Evolutionary conservation across 2,113 vertebrate species (phyloP), one percentile per base, ranked within the genome.

Genomic region (Dicrurus megarhynchus): DNA sequence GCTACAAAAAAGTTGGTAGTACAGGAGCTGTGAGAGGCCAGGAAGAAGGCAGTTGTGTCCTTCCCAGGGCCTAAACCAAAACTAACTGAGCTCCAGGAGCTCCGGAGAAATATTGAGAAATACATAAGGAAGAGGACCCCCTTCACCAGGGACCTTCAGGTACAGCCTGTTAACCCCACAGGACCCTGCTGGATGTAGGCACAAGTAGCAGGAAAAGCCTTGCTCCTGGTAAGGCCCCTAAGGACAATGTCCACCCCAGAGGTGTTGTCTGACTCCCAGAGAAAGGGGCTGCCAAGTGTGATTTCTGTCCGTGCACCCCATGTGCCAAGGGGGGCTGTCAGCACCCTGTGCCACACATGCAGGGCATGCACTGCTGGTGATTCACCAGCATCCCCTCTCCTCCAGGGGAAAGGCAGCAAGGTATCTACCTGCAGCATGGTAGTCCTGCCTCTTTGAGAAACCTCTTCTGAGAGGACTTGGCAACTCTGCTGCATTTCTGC

Each of bases 261-360:
- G 47, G 16, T 6, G 7, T 19, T 8, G 1, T 16, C 32, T 67
- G 39, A 16, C 49, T 63, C n/a, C 42, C 22, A 37, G 55, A 53
- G 26, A 26, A 57, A 41, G 30, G n/a, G n/a, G 17, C 49, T 50
- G 28, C 39, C 3, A 3, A 13, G 10, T 7, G 15, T 0, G 18
- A 7, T 41, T 53, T 47, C 37, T 42, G 61, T 22, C 56, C 24
- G 52, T 2, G 2, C 32, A 41, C 0, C 21, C 28, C 8, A n/a
- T 0, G 0, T 28, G 50, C 26, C 37, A 1, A 57, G 50, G 7
- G 22, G 32, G 13, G 17, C 41, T 16, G 32, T 7, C 39, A 41
- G 35, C 41, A 13, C 26, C 35, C 18, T n/a, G 32, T 42, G 23
- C 26, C 47, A 24, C 22, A 33, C 46, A 13, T 0, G 0, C 19